Conservation (phyloP, 2,888 invertebrate genomes). For the Drosophila prolongata region DNA sequence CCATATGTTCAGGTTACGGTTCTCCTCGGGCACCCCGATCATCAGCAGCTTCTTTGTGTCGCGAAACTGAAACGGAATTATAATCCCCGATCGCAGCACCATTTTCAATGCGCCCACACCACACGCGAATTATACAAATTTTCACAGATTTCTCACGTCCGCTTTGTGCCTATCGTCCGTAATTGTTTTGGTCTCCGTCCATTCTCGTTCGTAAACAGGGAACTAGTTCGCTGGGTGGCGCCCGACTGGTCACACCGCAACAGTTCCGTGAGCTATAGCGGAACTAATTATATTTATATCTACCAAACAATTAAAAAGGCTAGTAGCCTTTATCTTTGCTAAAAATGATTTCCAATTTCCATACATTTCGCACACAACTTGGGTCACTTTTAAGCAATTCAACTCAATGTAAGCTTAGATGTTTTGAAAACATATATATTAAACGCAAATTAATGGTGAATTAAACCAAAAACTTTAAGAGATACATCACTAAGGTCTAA, state of each 20-base stretch:
- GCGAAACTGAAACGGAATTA: constrained; percentile 83
- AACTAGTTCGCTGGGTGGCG: constrained; percentile 3
- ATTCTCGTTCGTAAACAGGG: constrained; percentile 72
- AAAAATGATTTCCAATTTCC: too few relatives aligned
- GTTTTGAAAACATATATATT: too few relatives aligned
- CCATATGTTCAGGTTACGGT: constrained; percentile 79
- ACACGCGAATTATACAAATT: constrained; percentile 74
- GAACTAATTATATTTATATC: too few relatives aligned
- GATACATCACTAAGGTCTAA: too few relatives aligned
- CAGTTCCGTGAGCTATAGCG: too few relatives aligned
- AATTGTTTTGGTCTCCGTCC: constrained; percentile 78
- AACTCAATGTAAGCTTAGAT: too few relatives aligned
- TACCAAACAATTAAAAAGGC: background rate
- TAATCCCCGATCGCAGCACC: constrained; percentile 81
- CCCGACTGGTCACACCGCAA: background rate
- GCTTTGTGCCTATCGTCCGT: constrained; percentile 71
- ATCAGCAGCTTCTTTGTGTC: constrained; percentile 81
- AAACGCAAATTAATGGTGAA: too few relatives aligned
- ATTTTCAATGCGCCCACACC: constrained; percentile 75
- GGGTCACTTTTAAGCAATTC: too few relatives aligned
- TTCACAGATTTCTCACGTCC: constrained; percentile 76
- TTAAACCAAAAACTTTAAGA: too few relatives aligned
- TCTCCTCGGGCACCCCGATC: constrained; percentile 78
- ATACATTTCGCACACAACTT: too few relatives aligned
- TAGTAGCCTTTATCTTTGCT: too few relatives aligned